Conservation (phyloP, 2,797 vertebrate genomes). For the Darevskia mixta region DNA sequence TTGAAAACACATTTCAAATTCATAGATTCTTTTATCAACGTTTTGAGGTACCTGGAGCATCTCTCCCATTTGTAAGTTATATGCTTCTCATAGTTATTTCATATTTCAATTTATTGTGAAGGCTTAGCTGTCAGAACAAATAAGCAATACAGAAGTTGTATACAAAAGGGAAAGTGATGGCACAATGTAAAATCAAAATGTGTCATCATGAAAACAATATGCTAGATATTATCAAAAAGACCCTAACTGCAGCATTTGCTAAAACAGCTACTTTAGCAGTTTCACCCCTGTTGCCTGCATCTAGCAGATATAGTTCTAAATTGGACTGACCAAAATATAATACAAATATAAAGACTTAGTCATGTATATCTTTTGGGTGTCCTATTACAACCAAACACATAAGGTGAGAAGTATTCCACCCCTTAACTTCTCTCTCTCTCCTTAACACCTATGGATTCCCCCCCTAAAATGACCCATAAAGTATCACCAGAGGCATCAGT, state of each 20-base stretch:
- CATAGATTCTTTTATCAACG: background rate
- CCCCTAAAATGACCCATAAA: background rate
- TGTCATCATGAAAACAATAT: background rate
- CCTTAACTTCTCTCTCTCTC: background rate
- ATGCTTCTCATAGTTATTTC: background rate
- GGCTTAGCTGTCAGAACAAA: background rate
- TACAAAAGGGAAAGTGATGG: background rate
- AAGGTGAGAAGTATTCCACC: background rate
- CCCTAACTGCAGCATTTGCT: background rate
- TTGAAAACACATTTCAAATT: background rate
- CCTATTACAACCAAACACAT: background rate
- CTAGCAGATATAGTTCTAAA: background rate
- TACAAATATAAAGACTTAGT: background rate
- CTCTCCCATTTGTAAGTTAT: background rate
- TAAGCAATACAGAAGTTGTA: background rate
- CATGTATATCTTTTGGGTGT: background rate
- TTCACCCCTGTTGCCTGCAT: background rate
- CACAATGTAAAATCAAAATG: background rate
- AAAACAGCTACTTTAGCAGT: background rate
- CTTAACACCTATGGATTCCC: background rate
- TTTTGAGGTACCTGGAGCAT: background rate
- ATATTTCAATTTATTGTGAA: background rate
- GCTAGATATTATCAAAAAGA: background rate
- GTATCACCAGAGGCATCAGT: background rate
- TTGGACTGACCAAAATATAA: background rate